Evolutionary conservation across 2,113 vertebrate genomes (phyloP), one percentile per base, ranked within the genome.

Genomic region (Alaudala cheleensis): DNA sequence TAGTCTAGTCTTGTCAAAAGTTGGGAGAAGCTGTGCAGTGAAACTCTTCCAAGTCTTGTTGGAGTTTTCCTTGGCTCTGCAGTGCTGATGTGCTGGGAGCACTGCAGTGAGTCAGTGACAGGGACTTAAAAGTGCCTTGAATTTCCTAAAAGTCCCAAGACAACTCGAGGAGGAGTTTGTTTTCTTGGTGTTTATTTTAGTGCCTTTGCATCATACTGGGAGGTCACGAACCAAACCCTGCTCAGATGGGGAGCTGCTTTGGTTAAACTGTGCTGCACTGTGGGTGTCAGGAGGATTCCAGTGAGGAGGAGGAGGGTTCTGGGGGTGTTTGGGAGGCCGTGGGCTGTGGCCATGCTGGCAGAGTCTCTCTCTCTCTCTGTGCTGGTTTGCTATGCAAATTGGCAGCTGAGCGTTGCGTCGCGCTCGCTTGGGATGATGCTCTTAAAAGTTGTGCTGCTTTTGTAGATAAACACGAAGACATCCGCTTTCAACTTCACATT

Each of bases 401-500:
- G 34, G 65, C 94, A 31, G 96, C 8, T 26, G 51, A 50, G 80
- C 89, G 80, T 17, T 86, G 93, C 82, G 5, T 10, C 17, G 64
- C 11, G 14, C 96, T 72, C 92, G 15, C 95, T 24, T 92, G 97
- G 97, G 96, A 95, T 39, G 90, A 12, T 62, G 97, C 97, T 45
- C 95, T 94, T 71, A 51, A 94, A 94, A 97, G 96, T 97, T 94
- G 95, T 78, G 96, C 97, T 93, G 96, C 97, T 95, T 96, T 91
- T 97, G 92, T 95, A 97, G 97, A 97, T 97, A 97, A 97, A 97
- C 97, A 92, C 34, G 3, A 42, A 96, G 97, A 94, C 97, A 86
- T 71, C 86, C 34, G 90, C 97, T 97, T 98, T 97, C 97, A 97
- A 93, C 97, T 97, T 97, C 98, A 92, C 96, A 92, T 97, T 96